Evolutionary conservation across 2,888 invertebrate genomes (phyloP).

Genomic region (Thelaira solivaga): DNA sequence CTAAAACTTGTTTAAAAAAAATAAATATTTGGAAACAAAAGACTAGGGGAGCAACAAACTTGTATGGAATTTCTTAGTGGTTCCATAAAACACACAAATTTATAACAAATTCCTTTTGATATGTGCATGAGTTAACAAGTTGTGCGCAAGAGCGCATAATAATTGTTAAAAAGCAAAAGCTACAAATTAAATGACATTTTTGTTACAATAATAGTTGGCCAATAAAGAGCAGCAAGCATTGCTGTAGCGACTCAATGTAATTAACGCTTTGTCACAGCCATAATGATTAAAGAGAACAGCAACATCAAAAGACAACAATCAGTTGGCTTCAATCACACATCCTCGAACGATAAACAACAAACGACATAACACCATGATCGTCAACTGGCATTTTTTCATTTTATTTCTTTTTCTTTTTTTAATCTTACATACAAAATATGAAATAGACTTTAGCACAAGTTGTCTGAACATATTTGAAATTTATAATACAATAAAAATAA

Average conservation of each 20-base stretch:
- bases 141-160: conserved; percentile 1
- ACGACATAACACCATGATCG: conserved; percentile 17
- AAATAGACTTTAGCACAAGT: conserved; percentile 37
- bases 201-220: conserved; percentile 46
- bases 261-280: conserved; percentile 66
- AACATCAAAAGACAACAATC: conserved; percentile 38
- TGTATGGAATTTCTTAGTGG: conserved; percentile 1
- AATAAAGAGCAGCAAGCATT: neutral
- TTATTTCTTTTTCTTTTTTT: conserved; percentile 7
- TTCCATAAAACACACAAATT: conserved; percentile 41
- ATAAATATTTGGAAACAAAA: too few relatives aligned
- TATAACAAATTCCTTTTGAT: conserved; percentile 39
- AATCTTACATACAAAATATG: conserved; percentile 46
- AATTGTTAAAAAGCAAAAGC: neutral
- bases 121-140: neutral
- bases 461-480: conserved; percentile 39
- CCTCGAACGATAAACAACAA: conserved; percentile 13
- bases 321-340: conserved; percentile 29
- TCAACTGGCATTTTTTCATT: conserved; percentile 53
- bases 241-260: conserved; percentile 67
- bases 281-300: conserved; percentile 31
- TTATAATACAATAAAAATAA: conserved; percentile 6
- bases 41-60: conserved; percentile 14
- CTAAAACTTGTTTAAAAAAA: neutral
- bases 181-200: conserved; percentile 67